Conservation (phyloP, 2,797 vertebrate species). For the Cygnus olor region DNA sequence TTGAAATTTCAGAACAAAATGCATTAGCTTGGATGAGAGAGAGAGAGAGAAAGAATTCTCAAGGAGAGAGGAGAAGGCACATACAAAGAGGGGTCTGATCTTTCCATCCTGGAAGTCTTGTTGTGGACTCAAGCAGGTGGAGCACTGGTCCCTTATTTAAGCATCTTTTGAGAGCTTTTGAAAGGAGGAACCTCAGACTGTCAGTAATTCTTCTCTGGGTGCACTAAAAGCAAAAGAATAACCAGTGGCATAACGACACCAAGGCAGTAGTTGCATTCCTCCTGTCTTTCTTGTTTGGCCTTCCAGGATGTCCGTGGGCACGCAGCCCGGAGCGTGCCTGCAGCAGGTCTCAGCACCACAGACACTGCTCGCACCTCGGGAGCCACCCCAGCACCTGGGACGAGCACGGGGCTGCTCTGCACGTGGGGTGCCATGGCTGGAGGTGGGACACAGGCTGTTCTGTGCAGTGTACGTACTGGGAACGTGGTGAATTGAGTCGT, state of each 20-base stretch:
- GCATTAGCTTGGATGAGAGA: background rate
- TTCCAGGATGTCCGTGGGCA: background rate
- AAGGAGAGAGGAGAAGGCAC: background rate
- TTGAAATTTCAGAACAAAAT: slow-evolving; percentile 7
- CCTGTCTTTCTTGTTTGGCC: background rate
- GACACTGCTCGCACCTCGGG: background rate
- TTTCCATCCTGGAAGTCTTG: background rate
- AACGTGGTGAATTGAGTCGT: background rate
- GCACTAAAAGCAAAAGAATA: background rate
- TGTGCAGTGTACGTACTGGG: background rate
- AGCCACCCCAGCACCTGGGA: background rate
- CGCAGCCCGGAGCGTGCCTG: no score
- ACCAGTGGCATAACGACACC: background rate
- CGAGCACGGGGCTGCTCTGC: background rate
- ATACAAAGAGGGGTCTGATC: background rate
- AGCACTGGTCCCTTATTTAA: background rate
- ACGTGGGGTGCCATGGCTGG: background rate
- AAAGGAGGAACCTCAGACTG: background rate
- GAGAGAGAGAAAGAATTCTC: background rate
- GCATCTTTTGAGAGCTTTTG: background rate
- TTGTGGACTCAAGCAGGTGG: background rate
- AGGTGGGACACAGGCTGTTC: background rate
- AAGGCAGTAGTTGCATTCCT: background rate
- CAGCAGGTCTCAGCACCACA: background rate
- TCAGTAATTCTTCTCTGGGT: background rate